Evolutionary conservation across 1,140 invertebrate genomes (phyloP).

Genomic region (Hylyphantes graminicola): DNA sequence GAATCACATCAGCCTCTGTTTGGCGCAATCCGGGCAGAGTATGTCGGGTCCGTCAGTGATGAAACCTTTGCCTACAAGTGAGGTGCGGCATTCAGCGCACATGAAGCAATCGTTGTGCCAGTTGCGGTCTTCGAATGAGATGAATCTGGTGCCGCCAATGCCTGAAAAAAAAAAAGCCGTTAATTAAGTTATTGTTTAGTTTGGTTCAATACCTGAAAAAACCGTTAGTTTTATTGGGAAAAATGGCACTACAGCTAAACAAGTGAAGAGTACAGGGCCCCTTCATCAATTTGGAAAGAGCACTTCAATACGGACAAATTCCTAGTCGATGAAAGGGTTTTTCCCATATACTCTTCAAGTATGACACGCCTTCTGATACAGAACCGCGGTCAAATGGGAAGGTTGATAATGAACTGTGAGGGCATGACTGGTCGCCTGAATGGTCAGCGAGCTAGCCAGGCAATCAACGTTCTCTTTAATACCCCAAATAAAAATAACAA

Average conservation of each 20-base stretch:
- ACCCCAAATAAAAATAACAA: no score
- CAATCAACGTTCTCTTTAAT: no score
- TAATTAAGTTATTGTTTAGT: background rate
- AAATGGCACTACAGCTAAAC: background rate
- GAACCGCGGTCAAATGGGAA: no score
- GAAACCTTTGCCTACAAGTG: constrained; percentile 97
- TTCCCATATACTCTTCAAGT: no score
- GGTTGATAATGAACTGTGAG: no score
- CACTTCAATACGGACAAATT: no score
- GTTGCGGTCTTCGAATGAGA: constrained; percentile 98
- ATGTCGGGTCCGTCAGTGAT: constrained; percentile 97
- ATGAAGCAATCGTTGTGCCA: constrained; percentile 99
- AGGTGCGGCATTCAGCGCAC: constrained; percentile 92
- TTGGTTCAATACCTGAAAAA: background rate
- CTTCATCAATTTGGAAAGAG: no score
- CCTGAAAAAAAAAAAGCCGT: constrained; percentile 74
- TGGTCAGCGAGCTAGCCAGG: no score
- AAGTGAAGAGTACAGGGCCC: background rate
- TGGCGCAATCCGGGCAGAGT: constrained; percentile 98
- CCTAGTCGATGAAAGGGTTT: no score
- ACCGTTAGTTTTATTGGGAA: background rate
- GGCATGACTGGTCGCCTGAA: no score
- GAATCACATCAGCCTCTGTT: constrained; percentile 78
- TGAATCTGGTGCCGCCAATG: constrained; percentile 98
- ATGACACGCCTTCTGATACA: no score